phyloP scores from a whole-genome alignment of 35 echinoderm and acorn worm genomes.

The Eucidaris tribuloides region DNA sequence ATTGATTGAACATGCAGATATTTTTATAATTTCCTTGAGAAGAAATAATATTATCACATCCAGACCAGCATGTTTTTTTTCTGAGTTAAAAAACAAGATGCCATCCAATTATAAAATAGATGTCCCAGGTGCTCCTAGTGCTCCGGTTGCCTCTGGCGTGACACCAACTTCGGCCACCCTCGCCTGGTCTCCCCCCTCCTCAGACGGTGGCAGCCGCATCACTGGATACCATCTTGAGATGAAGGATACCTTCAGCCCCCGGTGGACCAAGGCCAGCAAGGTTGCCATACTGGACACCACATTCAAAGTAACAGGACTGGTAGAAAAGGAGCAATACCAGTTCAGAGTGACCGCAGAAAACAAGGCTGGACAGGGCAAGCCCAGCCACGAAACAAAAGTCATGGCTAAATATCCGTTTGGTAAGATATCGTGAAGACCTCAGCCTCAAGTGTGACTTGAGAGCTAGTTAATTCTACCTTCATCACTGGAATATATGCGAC shows the following conservation, averaged over 20 bases:
- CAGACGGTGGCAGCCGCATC: conserved; percentile 73
- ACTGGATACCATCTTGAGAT: conserved; percentile 83
- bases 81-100: too few species aligned
- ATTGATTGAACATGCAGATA: conserved; percentile 2
- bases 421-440: conserved; percentile 50
- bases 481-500: too few species aligned
- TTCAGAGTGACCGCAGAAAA: conserved; percentile 87
- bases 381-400: conserved; percentile 64
- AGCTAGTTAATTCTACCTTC: too few species aligned
- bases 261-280: conserved; percentile 46
- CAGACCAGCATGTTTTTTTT: conserved; percentile 56
- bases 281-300: conserved; percentile 59
- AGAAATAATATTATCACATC: conserved; percentile 30
- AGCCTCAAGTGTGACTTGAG: neutral
- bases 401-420: conserved; percentile 75
- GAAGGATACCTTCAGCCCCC: conserved; percentile 57
- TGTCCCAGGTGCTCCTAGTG: conserved; percentile 41
- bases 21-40: conserved; percentile 8
- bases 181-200: conserved; percentile 61
- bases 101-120: too few species aligned
- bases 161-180: conserved; percentile 47
- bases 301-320: conserved; percentile 61
- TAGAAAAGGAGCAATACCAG: conserved; percentile 50
- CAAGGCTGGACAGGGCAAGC: conserved; percentile 81
- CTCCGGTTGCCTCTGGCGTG: conserved; percentile 26